These are phyloP conservation scores for Nomada lathburiana DNA, from an alignment of 2,888 invertebrate species.

Conservation along the genomic window DNA sequence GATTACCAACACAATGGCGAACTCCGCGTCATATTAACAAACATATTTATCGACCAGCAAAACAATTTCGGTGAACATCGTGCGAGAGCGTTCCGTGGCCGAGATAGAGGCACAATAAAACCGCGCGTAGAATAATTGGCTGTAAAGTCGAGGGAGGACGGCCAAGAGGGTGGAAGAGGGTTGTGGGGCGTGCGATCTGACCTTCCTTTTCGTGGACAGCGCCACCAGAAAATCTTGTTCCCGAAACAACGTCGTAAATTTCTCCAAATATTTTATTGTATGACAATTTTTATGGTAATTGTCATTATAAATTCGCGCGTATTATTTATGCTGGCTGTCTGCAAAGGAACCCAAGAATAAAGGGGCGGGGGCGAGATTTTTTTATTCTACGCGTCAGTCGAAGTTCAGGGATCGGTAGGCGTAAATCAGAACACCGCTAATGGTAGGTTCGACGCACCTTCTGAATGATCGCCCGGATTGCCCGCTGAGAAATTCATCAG, in stretches of 20 bases:
- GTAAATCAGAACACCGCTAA: slow-evolving; percentile 69
- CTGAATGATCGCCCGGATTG: slow-evolving; percentile 45
- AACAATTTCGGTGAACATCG: slow-evolving; percentile 16
- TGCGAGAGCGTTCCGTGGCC: slow-evolving; percentile 40
- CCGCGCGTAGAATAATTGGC: slow-evolving; percentile 83
- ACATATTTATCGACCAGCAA: slow-evolving; percentile 5
- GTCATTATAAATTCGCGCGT: slow-evolving; percentile 83
- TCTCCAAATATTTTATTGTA: slow-evolving; percentile 83
- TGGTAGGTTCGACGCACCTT: slow-evolving; percentile 31
- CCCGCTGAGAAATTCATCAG: slow-evolving; percentile 79
- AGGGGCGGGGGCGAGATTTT: slow-evolving; percentile 1
- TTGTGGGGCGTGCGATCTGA: slow-evolving; percentile 19
- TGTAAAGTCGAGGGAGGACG: slow-evolving; percentile 76
- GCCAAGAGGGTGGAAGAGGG: slow-evolving; percentile 34
- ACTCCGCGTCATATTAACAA: neutral
- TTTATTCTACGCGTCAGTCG: slow-evolving; percentile 54
- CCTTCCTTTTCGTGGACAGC: slow-evolving; percentile 34
- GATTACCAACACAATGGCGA: neutral
- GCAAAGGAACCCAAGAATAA: slow-evolving; percentile 31
- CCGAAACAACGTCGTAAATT: slow-evolving; percentile 78
- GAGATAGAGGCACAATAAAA: slow-evolving; percentile 75
- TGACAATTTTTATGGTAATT: slow-evolving; percentile 84
- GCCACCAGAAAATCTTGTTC: slow-evolving; percentile 50
- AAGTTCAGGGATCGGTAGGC: slow-evolving; percentile 60
- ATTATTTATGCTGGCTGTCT: slow-evolving; percentile 79